Evolutionary conservation across 2,113 vertebrate genomes (phyloP).

Genomic region (Atherinomorus stipes): DNA sequence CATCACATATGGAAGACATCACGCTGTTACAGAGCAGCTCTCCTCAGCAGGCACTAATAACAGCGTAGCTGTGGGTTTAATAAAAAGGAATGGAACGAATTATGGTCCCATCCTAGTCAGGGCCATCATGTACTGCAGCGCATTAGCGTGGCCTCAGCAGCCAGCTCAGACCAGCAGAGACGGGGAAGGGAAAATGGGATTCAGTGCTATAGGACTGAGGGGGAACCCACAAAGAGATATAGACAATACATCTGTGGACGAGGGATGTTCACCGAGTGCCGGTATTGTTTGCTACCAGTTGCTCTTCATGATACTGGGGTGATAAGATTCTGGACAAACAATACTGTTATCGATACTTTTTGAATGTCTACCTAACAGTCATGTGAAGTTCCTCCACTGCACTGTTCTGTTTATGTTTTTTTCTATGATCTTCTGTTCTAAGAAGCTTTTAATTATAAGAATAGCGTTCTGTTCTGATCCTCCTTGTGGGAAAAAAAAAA

Average conservation of each 20-base stretch:
- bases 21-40: conserved; percentile 67
- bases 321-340: no score
- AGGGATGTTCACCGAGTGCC: no score
- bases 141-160: conserved; percentile 61
- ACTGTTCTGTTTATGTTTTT: no score
- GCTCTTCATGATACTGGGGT: no score
- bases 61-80: conserved; percentile 78
- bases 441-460: no score
- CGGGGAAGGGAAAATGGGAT: conserved; percentile 26
- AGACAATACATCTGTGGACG: not conserved
- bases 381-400: no score
- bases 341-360: no score
- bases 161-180: conserved; percentile 59
- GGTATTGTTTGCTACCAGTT: no score
- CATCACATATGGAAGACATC: conserved; percentile 82
- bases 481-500: no score
- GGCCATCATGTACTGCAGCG: conserved; percentile 63
- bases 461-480: no score
- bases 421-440: no score
- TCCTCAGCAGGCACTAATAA: conserved; percentile 77
- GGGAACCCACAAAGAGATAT: conserved; percentile 61
- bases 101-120: conserved; percentile 70
- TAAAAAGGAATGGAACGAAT: conserved; percentile 82
- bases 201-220: conserved; percentile 31
- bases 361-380: no score